Evolutionary conservation across 1,140 invertebrate genomes (phyloP).

Genomic region (Sitophilus oryzae): DNA sequence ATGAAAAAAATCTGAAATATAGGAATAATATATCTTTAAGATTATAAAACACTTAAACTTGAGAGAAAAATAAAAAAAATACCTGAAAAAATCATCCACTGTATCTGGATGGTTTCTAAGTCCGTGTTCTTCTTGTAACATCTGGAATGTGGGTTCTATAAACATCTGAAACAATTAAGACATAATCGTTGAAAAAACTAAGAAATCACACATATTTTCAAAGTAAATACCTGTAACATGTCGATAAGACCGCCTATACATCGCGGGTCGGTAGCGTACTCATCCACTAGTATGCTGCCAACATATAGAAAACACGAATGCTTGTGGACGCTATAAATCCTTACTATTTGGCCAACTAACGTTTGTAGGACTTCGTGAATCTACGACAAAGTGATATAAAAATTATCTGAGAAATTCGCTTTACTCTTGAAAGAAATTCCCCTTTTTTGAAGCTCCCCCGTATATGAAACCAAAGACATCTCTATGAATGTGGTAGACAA

Average conservation of each 20-base stretch:
- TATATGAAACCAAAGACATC: too few relatives aligned
- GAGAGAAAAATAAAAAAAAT: constrained; percentile 36
- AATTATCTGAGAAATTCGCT: too few relatives aligned
- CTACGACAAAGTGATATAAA: constrained; percentile 11
- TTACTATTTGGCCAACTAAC: constrained; percentile 80
- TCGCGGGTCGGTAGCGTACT: constrained; percentile 68
- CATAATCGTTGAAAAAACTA: not conserved
- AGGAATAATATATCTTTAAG: too few relatives aligned
- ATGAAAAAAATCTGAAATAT: too few relatives aligned
- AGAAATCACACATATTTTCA: not conserved
- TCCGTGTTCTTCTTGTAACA: constrained; percentile 70
- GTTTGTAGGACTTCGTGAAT: constrained; percentile 60
- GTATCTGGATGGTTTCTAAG: constrained; percentile 92
- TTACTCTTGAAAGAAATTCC: too few relatives aligned
- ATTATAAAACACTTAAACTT: too few relatives aligned
- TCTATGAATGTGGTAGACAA: too few relatives aligned
- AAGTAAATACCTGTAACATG: constrained; percentile 62
- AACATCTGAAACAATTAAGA: constrained; percentile 54
- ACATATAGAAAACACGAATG: constrained; percentile 96
- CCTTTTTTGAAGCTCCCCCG: too few relatives aligned
- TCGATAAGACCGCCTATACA: constrained; percentile 70
- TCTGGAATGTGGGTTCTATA: constrained; percentile 74
- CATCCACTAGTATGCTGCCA: constrained; percentile 92
- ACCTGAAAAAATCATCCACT: constrained; percentile 92
- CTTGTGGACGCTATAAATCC: constrained; percentile 72